These are phyloP conservation scores for Montipora sp. DNA, from an alignment of 64 coral and sea anemone species.

Conservation along the genomic window DNA sequence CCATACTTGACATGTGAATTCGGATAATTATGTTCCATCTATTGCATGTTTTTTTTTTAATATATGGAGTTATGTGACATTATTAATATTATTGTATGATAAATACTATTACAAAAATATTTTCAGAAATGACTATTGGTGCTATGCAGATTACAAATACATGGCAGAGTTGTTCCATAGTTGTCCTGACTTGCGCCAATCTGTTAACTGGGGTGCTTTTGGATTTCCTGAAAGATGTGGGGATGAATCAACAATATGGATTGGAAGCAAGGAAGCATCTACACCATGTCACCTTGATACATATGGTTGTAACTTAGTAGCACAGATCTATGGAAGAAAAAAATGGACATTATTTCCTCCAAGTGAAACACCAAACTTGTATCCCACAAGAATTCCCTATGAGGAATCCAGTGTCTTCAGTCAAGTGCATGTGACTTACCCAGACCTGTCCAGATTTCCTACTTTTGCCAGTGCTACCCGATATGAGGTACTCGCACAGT, in stretches of 20 bases:
- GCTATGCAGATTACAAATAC: slow-evolving; percentile 99
- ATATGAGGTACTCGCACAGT: slow-evolving; percentile 74
- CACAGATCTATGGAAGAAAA: slow-evolving; percentile 94
- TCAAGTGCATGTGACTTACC: slow-evolving; percentile 73
- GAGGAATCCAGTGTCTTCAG: slow-evolving; percentile 99
- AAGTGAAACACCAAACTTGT: slow-evolving; percentile 70
- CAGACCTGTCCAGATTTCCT: slow-evolving; percentile 78
- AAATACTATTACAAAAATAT: neutral
- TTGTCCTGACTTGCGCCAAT: slow-evolving; percentile 62
- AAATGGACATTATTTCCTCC: slow-evolving; percentile 93
- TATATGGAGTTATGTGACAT: too few species aligned
- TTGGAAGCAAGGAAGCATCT: slow-evolving; percentile 87
- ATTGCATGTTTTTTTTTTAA: too few species aligned
- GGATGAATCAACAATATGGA: slow-evolving; percentile 94
- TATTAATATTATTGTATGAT: too few species aligned
- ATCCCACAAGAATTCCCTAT: slow-evolving; percentile 98
- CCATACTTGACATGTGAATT: too few species aligned
- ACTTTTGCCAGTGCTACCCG: slow-evolving; percentile 56
- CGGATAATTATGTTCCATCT: too few species aligned
- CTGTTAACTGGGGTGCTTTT: slow-evolving; percentile 84
- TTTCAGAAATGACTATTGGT: slow-evolving; percentile 86
- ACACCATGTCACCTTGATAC: slow-evolving; percentile 96
- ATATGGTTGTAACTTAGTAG: slow-evolving; percentile 97
- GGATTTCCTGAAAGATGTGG: slow-evolving; percentile 88
- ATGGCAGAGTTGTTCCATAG: slow-evolving; percentile 93